Evolutionary conservation across 2,113 vertebrate genomes (phyloP).

Genomic region (Danio rerio): DNA sequence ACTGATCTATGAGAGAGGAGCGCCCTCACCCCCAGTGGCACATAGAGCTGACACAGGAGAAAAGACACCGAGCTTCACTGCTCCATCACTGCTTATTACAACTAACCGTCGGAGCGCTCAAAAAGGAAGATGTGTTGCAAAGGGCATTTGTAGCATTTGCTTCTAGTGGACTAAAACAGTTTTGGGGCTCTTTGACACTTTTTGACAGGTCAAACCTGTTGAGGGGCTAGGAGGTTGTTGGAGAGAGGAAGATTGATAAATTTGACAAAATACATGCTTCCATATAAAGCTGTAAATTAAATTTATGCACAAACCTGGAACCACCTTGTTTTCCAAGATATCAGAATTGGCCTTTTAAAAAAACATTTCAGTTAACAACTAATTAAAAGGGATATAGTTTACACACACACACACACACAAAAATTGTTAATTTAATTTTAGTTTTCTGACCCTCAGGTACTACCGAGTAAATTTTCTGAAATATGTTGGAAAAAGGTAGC

Average conservation of each 20-base stretch:
- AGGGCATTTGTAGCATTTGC: slow-evolving; percentile 7
- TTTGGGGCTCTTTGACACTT: neutral
- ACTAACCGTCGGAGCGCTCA: neutral
- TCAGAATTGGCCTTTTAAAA: no score
- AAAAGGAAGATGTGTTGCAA: neutral
- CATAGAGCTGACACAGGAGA: slow-evolving; percentile 13
- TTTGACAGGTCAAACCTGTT: neutral
- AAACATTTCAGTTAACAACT: no score
- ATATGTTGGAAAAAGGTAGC: no score
- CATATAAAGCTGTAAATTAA: no score
- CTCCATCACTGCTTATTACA: neutral
- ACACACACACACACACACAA: no score
- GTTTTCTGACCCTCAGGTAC: no score
- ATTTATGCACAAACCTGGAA: no score
- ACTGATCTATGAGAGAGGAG: slow-evolving; percentile 68
- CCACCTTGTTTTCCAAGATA: no score
- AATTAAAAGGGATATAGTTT: no score
- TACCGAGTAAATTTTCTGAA: no score
- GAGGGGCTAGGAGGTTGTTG: neutral
- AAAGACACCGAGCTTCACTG: neutral
- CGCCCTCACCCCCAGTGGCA: neutral
- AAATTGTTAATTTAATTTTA: no score
- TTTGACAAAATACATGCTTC: neutral
- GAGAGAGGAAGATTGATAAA: neutral
- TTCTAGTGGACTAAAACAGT: neutral